Conservation (phyloP, 2,113 vertebrate genomes). For the rabbit (Oryctolagus cuniculus) region DNA sequence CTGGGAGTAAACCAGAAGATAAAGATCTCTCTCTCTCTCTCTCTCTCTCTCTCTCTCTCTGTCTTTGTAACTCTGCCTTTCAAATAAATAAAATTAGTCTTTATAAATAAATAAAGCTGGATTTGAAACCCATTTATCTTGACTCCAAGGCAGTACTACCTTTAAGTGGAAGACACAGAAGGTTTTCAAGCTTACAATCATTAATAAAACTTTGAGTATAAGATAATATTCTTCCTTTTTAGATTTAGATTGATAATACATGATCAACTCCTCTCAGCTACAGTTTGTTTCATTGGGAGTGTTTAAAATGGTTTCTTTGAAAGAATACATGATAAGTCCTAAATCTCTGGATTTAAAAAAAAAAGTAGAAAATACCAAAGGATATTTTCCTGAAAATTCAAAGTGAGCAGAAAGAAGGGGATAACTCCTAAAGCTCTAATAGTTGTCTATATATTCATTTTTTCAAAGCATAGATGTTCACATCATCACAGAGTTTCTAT, state of each 20-base stretch:
- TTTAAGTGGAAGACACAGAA: not conserved
- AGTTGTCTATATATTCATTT: not conserved
- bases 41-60: no score
- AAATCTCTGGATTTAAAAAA: not conserved
- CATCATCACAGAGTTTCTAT: not conserved
- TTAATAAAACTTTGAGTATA: not conserved
- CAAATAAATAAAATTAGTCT: no score
- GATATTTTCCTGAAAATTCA: not conserved
- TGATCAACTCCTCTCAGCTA: not conserved
- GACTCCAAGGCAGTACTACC: not conserved
- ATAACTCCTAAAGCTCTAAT: not conserved
- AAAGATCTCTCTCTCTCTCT: no score
- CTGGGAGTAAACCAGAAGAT: no score
- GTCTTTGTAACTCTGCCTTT: no score
- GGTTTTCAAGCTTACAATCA: not conserved
- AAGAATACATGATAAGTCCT: not conserved
- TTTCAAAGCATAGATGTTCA: not conserved
- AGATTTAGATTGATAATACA: not conserved
- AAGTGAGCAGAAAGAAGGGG: not conserved
- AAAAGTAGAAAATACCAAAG: not conserved
- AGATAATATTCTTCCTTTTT: not conserved
- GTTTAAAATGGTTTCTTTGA: not conserved
- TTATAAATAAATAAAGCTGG: not conserved
- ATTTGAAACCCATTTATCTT: not conserved
- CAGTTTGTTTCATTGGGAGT: not conserved